Conservation (phyloP, 1,140 invertebrate species). For the Drosophila sproati region DNA sequence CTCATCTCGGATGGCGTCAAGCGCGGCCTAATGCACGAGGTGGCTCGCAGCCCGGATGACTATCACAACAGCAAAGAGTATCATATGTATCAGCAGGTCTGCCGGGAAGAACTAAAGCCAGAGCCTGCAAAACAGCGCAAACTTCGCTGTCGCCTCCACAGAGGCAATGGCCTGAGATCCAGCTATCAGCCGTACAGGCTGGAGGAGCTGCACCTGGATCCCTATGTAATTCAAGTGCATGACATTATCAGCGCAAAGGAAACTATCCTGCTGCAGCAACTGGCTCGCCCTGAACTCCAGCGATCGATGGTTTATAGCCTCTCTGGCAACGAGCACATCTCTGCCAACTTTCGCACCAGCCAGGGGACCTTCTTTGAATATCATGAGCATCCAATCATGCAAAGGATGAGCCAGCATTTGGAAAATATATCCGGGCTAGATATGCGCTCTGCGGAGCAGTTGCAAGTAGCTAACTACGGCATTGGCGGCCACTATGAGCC, state of each 20-base stretch:
- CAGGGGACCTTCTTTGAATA: constrained; percentile 97
- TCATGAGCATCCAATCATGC: constrained; percentile 91
- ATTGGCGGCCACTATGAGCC: constrained; percentile 99
- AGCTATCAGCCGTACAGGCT: constrained; percentile 91
- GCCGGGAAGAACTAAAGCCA: constrained; percentile 89
- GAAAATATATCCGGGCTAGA: constrained; percentile 92
- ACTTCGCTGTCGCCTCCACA: constrained; percentile 87
- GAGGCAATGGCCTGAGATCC: constrained; percentile 87
- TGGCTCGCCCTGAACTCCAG: constrained; percentile 90
- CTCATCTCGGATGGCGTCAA: constrained; percentile 64
- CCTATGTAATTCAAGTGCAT: constrained; percentile 95
- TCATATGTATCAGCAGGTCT: constrained; percentile 92
- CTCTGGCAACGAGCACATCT: constrained; percentile 16
- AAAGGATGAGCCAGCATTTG: constrained; percentile 89
- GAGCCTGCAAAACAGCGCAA: constrained; percentile 69
- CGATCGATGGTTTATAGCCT: constrained; percentile 62
- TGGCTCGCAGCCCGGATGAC: constrained; percentile 42
- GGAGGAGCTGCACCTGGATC: constrained; percentile 94
- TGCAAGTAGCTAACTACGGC: constrained; percentile 99
- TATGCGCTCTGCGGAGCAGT: constrained; percentile 94
- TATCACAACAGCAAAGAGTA: constrained; percentile 74
- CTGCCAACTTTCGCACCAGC: constrained; percentile 93
- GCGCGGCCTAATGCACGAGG: constrained; percentile 63
- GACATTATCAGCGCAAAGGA: constrained; percentile 94
- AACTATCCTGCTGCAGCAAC: constrained; percentile 92